These are phyloP conservation scores for Bellardia pandia DNA, from an alignment of 2,888 invertebrate genomes.

Conservation along the genomic window DNA sequence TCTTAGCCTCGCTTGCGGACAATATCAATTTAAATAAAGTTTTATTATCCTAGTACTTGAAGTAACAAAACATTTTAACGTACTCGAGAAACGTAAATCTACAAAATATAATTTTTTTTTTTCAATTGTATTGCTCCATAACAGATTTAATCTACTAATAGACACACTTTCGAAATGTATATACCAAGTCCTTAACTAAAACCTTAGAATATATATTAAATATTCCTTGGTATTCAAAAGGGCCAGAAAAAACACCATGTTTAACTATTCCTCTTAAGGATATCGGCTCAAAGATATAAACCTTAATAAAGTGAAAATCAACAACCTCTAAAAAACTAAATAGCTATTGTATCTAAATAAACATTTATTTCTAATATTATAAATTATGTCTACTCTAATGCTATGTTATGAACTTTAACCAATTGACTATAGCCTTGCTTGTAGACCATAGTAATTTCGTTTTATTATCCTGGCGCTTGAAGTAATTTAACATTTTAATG, in stretches of 20 bases:
- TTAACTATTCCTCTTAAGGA: slow-evolving; percentile 75
- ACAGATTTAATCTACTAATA: no score
- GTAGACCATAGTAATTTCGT: slow-evolving; percentile 79
- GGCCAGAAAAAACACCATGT: slow-evolving; percentile 70
- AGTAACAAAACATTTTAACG: slow-evolving; percentile 41
- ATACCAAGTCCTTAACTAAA: slow-evolving; percentile 72
- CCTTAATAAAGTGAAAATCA: slow-evolving; percentile 74
- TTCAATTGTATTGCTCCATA: no score
- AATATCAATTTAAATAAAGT: slow-evolving; percentile 49
- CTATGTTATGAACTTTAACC: slow-evolving; percentile 74
- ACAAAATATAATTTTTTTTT: slow-evolving; percentile 73
- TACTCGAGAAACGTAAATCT: slow-evolving; percentile 71
- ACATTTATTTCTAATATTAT: slow-evolving; percentile 74
- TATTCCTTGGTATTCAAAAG: slow-evolving; percentile 70
- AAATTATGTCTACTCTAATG: slow-evolving; percentile 76
- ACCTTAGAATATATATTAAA: slow-evolving; percentile 37
- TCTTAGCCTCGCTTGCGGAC: neutral
- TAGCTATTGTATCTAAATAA: slow-evolving; percentile 62
- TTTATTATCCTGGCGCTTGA: slow-evolving; percentile 82
- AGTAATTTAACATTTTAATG: slow-evolving; percentile 73
- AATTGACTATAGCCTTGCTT: slow-evolving; percentile 80
- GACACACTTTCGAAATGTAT: no score
- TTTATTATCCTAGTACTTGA: slow-evolving; percentile 81
- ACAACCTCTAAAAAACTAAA: slow-evolving; percentile 65
- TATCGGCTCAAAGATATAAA: slow-evolving; percentile 73